Evolutionary conservation across 1,140 invertebrate species (phyloP).

Genomic region (Lordiphosa clarofinis): DNA sequence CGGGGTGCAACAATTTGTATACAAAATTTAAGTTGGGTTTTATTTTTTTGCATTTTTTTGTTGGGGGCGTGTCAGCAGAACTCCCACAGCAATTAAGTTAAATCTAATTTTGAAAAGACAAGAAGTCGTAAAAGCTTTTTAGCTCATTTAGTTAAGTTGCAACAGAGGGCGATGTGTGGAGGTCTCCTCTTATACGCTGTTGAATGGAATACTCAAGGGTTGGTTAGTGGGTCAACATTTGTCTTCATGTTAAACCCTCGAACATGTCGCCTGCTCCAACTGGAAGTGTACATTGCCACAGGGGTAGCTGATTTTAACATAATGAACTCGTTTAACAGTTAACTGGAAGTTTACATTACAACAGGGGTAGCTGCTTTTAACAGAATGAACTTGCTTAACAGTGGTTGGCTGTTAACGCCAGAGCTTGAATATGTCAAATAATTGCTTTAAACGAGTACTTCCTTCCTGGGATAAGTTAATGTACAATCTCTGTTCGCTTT

Average conservation of each 20-base stretch:
- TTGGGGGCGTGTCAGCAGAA: constrained; percentile 8
- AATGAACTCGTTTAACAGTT: constrained; percentile 30
- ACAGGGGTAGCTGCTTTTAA: constrained; percentile 23
- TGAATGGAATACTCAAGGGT: not conserved
- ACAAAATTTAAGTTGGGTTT: constrained; percentile 15
- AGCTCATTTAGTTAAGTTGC: not conserved
- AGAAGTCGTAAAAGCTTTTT: constrained; percentile 15
- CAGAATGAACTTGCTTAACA: constrained; percentile 32
- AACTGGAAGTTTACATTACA: constrained; percentile 60
- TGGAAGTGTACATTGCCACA: constrained; percentile 58
- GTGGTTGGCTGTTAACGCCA: not conserved
- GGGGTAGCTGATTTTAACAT: constrained; percentile 26
- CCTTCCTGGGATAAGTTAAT: constrained; percentile 62
- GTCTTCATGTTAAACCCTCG: not conserved
- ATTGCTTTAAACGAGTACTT: constrained; percentile 5
- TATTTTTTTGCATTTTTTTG: not conserved
- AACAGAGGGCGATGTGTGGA: constrained; percentile 19
- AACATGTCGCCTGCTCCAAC: constrained; percentile 12
- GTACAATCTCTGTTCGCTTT: constrained; percentile 69
- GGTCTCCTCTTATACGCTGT: constrained; percentile 29
- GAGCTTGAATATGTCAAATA: not conserved
- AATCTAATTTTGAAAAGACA: constrained; percentile 4
- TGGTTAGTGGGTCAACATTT: not conserved
- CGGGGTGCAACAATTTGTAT: constrained; percentile 64
- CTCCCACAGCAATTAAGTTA: constrained; percentile 23